A percentile compares a stretch with the other conserved stretches of the same genome.
Evolutionary conservation across 2,113 vertebrate genomes (phyloP).

Genomic region (Scortum barcoo): DNA sequence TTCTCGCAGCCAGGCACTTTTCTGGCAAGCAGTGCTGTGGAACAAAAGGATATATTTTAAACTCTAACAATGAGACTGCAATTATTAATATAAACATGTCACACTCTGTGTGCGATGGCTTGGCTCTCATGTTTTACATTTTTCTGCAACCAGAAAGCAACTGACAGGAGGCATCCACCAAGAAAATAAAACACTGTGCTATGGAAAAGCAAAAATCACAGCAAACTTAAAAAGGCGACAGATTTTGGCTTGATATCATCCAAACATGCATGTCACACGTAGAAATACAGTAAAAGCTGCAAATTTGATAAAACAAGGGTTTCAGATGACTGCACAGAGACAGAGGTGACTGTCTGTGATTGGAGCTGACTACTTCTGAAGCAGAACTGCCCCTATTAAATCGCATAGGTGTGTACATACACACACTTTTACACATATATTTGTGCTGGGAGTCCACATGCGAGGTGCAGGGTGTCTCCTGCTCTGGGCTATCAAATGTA

Average conservation of each 20-base stretch:
- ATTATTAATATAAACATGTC: slow-evolving; percentile 9
- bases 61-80: slow-evolving; percentile 5
- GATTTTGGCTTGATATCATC: neutral
- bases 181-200: neutral
- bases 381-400: too few relatives aligned
- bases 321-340: neutral
- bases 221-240: neutral
- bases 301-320: neutral
- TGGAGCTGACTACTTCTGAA: too few relatives aligned
- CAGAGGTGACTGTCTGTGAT: neutral
- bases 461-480: too few relatives aligned
- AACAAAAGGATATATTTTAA: neutral
- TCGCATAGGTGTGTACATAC: too few relatives aligned
- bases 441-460: too few relatives aligned
- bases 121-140: slow-evolving; percentile 5
- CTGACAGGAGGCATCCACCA: slow-evolving; percentile 1
- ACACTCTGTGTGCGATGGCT: slow-evolving; percentile 3
- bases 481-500: too few relatives aligned
- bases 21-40: neutral
- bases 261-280: neutral
- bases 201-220: neutral
- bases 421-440: too few relatives aligned
- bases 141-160: neutral
- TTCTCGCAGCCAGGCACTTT: neutral
- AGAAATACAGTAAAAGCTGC: neutral